phyloP scores from a whole-genome alignment of 2,113 vertebrate species.

The Labeo rohita region DNA sequence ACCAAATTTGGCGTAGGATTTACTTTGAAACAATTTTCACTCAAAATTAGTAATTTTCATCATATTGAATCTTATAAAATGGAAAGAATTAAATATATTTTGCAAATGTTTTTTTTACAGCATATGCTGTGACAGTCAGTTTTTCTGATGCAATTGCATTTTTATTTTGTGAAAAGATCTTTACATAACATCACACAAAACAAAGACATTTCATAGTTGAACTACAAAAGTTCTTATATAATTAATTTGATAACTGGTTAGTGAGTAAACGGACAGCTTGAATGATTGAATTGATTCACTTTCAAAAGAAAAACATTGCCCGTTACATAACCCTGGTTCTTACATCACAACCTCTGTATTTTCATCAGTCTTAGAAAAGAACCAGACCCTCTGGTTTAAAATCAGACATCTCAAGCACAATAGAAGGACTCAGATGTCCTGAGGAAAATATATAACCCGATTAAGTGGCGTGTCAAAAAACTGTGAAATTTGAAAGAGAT shows the following conservation, averaged over 20 bases:
- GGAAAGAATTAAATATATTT: too few species aligned
- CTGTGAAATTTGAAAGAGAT: background rate
- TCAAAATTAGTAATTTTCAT: background rate
- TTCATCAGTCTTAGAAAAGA: conserved; percentile 3
- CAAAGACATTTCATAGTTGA: background rate
- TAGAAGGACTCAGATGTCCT: background rate
- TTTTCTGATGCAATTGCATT: background rate
- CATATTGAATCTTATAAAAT: too few species aligned
- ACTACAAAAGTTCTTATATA: background rate
- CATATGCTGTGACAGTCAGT: background rate
- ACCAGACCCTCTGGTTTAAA: background rate
- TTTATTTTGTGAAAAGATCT: background rate
- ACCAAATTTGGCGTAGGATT: background rate
- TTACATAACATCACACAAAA: background rate
- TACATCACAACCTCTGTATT: conserved; percentile 17
- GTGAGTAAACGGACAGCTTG: background rate
- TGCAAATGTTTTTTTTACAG: too few species aligned
- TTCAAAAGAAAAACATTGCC: background rate
- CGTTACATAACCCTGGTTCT: conserved; percentile 20
- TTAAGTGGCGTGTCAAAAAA: background rate
- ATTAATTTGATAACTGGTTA: too few species aligned
- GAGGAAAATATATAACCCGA: background rate
- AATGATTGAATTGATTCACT: background rate
- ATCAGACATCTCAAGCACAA: background rate
- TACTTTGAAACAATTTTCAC: too few species aligned